Percentiles rank a stretch among this genome's conserved stretches.
These are phyloP conservation scores for Julus scanicus DNA, from an alignment of 2,888 invertebrate genomes.

Conservation along the genomic window DNA sequence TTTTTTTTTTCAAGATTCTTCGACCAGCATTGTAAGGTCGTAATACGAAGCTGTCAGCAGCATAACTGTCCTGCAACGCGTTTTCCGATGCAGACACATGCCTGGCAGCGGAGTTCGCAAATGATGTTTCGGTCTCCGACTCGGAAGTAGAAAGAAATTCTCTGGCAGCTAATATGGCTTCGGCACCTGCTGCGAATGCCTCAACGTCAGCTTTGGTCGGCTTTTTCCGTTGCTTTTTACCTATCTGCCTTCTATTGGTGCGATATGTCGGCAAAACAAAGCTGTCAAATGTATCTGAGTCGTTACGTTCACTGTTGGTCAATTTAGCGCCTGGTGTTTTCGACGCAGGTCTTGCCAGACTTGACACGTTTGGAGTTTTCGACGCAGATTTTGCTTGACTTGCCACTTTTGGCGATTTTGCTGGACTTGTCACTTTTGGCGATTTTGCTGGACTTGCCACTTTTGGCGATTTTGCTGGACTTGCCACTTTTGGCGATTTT, in stretches of 20 bases:
- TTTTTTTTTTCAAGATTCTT: background rate
- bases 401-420: background rate
- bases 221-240: background rate
- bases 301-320: background rate
- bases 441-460: background rate
- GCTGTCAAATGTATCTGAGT: background rate
- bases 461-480: background rate
- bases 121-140: background rate
- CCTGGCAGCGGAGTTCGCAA: background rate
- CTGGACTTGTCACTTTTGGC: no score
- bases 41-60: background rate
- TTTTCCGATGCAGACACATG: background rate
- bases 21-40: constrained; percentile 5
- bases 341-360: background rate
- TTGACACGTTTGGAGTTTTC: background rate
- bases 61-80: background rate
- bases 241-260: background rate
- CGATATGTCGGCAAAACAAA: background rate
- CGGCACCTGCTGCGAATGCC: background rate
- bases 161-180: background rate
- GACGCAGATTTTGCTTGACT: background rate
- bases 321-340: background rate
- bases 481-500: no score
- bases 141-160: background rate
- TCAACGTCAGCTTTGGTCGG: background rate